Conservation (phyloP, 1,140 invertebrate species). For the Carcinoscorpius rotundicauda region DNA sequence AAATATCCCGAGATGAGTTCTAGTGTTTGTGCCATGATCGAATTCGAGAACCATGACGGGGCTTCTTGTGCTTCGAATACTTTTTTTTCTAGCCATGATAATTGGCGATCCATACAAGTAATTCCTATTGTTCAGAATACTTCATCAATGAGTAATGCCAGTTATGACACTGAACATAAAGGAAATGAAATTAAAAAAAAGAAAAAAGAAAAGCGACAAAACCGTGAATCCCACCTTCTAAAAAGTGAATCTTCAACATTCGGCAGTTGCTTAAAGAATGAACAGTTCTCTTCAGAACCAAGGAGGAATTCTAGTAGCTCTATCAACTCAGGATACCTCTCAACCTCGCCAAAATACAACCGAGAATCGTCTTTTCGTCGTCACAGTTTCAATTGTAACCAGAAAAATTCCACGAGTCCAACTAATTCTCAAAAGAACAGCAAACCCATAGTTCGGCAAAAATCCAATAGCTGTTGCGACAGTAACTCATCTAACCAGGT, state of each 20-base stretch:
- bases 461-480: neutral
- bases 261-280: neutral
- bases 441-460: conserved; percentile 72
- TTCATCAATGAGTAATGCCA: neutral
- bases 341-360: neutral
- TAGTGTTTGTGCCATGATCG: conserved; percentile 73
- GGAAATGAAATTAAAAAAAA: neutral
- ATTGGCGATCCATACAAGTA: too few relatives aligned
- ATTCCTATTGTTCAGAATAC: too few relatives aligned
- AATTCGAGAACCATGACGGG: conserved; percentile 38
- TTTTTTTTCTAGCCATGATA: too few relatives aligned
- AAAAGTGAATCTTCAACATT: neutral
- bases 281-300: neutral
- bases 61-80: neutral
- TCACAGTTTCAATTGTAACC: neutral
- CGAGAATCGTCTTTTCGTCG: neutral
- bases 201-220: neutral
- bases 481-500: neutral
- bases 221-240: neutral
- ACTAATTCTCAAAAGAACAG: conserved; percentile 73
- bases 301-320: neutral
- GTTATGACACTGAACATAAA: neutral
- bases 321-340: neutral
- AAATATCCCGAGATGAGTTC: conserved; percentile 48
- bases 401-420: conserved; percentile 55